These are phyloP conservation scores for Ctenomys sociabilis DNA, from an alignment of 2,113 vertebrate species.

Conservation along the genomic window DNA sequence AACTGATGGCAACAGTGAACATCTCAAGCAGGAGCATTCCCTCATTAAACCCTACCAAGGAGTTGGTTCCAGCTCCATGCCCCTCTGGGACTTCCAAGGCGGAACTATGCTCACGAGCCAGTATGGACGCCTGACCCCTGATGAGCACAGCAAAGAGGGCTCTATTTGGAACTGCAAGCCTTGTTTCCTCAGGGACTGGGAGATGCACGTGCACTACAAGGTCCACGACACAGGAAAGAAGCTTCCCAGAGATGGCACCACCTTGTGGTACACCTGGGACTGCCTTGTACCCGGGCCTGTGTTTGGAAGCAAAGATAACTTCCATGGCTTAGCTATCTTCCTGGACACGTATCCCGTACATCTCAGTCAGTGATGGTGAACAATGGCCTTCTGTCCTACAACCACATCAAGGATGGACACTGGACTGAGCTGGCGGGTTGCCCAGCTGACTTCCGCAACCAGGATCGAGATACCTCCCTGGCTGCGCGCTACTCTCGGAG, in stretches of 20 bases:
- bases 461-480: conserved; percentile 95
- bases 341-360: conserved; percentile 97
- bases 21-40: conserved; percentile 96
- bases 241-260: conserved; percentile 96
- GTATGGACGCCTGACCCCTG: conserved; percentile 95
- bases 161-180: conserved; percentile 99
- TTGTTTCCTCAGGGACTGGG: conserved; percentile 98
- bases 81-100: conserved; percentile 97
- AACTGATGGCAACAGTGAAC: conserved; percentile 95
- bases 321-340: conserved; percentile 96
- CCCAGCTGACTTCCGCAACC: conserved; percentile 94
- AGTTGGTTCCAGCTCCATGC: conserved; percentile 93
- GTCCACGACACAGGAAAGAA: conserved; percentile 96
- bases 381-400: conserved; percentile 95
- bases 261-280: conserved; percentile 97
- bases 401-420: conserved; percentile 96
- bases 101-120: conserved; percentile 97
- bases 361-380: conserved; percentile 98
- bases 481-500: conserved; percentile 97
- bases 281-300: conserved; percentile 93
- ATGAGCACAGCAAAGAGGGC: conserved; percentile 96
- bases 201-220: conserved; percentile 97
- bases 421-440: conserved; percentile 95
- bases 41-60: conserved; percentile 97
- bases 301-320: conserved; percentile 96